Conservation (phyloP, 2,113 vertebrate genomes). For the Elgaria multicarinata region DNA sequence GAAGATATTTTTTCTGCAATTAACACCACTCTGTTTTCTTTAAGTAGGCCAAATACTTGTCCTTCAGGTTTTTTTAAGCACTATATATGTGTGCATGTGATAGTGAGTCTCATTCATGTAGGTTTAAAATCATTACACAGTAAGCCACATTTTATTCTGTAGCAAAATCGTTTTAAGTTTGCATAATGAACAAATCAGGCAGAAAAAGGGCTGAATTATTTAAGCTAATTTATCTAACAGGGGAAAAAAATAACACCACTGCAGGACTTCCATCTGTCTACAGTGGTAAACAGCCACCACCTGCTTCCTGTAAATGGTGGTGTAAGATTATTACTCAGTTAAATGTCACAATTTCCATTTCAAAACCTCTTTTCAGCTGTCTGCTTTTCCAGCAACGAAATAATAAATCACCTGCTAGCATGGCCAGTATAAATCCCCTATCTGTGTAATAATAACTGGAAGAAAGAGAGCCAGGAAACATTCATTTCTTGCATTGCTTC, state of each 20-base stretch:
- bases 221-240: constrained; percentile 70
- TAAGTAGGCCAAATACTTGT: not conserved
- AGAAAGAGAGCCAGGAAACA: constrained; percentile 25
- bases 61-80: constrained; percentile 27
- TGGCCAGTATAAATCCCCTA: constrained; percentile 54
- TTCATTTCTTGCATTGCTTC: constrained; percentile 29
- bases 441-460: constrained; percentile 48
- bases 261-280: constrained; percentile 72
- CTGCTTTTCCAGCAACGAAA: constrained; percentile 67
- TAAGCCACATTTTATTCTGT: constrained; percentile 33
- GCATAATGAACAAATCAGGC: constrained; percentile 56
- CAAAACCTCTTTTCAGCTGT: constrained; percentile 72
- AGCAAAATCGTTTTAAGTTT: constrained; percentile 60
- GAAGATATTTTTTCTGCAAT: not conserved
- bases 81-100: too few relatives aligned
- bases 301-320: constrained; percentile 71
- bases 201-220: constrained; percentile 59
- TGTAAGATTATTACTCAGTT: constrained; percentile 72
- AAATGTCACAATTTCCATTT: constrained; percentile 80
- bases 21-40: constrained; percentile 18
- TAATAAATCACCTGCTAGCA: constrained; percentile 69
- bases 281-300: constrained; percentile 72
- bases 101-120: not conserved
- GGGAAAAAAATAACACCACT: constrained; percentile 47
- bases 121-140: constrained; percentile 20